phyloP scores from a whole-genome alignment of 2,888 invertebrate species.

The Onthophagus sagittarius region DNA sequence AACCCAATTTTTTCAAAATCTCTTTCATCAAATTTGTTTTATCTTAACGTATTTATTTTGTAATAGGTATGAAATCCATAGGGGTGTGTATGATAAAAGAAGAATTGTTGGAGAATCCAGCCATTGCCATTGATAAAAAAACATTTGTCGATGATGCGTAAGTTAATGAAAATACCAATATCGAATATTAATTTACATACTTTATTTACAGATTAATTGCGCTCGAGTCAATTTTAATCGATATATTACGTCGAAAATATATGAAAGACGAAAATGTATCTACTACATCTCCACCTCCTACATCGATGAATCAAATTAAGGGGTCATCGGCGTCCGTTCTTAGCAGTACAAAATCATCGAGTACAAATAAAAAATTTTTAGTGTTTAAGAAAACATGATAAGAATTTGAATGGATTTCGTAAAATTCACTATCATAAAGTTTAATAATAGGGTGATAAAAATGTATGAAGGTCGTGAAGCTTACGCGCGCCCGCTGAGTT shows the following conservation, averaged over 20 bases:
- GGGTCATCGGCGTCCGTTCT: background rate
- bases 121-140: slow-evolving; percentile 36
- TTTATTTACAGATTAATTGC: slow-evolving; percentile 24
- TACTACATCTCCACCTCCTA: slow-evolving; percentile 22
- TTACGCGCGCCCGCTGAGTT: slow-evolving; percentile 8
- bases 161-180: slow-evolving; percentile 17
- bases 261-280: slow-evolving; percentile 14
- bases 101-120: slow-evolving; percentile 32
- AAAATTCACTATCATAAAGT: background rate
- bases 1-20: no score
- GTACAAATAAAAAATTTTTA: background rate
- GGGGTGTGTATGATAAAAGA: slow-evolving; percentile 41
- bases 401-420: background rate
- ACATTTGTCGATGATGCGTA: slow-evolving; percentile 43
- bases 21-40: no score
- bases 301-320: background rate
- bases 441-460: background rate
- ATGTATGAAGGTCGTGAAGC: background rate
- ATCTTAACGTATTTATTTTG: slow-evolving; percentile 1
- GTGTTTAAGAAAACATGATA: background rate
- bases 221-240: slow-evolving; percentile 27
- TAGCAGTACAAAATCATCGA: background rate
- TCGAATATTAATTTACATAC: background rate
- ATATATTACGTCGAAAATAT: slow-evolving; percentile 26
- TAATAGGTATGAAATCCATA: slow-evolving; percentile 41